A percentile compares a stretch with the other conserved stretches of the same genome.
Conservation (phyloP, 2,113 vertebrate genomes). For the Aptenodytes patagonicus region DNA sequence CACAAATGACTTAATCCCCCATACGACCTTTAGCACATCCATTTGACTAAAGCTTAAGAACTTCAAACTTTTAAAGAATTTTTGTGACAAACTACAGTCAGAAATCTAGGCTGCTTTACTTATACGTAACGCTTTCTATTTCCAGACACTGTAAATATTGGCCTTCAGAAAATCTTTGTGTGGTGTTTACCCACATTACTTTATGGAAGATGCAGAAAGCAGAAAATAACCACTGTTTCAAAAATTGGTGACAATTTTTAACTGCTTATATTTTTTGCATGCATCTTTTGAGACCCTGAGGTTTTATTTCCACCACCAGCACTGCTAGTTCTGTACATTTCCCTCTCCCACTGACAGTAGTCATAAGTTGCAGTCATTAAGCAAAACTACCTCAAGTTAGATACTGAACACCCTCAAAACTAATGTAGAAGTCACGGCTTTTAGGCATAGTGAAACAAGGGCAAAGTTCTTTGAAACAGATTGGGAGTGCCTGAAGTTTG, state of each 20-base stretch:
- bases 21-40: neutral
- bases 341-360: neutral
- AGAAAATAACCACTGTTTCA: neutral
- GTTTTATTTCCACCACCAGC: neutral
- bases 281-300: neutral
- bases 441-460: neutral
- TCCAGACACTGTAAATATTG: conserved; percentile 35
- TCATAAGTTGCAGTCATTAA: neutral
- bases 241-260: neutral
- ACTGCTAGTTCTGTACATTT: neutral
- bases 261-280: neutral
- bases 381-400: neutral
- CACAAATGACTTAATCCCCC: neutral
- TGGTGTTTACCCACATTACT: neutral
- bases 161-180: conserved; percentile 11
- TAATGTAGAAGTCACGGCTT: neutral
- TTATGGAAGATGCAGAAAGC: conserved; percentile 5
- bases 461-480: neutral
- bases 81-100: conserved; percentile 31
- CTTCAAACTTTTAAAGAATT: conserved; percentile 12
- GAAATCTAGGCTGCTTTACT: conserved; percentile 65
- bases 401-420: neutral
- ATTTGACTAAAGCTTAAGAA: conserved; percentile 25
- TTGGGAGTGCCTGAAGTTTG: neutral
- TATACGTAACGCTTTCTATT: neutral